Evolutionary conservation across 2,888 invertebrate species (phyloP).

Genomic region (Siphonodentalium dalli): DNA sequence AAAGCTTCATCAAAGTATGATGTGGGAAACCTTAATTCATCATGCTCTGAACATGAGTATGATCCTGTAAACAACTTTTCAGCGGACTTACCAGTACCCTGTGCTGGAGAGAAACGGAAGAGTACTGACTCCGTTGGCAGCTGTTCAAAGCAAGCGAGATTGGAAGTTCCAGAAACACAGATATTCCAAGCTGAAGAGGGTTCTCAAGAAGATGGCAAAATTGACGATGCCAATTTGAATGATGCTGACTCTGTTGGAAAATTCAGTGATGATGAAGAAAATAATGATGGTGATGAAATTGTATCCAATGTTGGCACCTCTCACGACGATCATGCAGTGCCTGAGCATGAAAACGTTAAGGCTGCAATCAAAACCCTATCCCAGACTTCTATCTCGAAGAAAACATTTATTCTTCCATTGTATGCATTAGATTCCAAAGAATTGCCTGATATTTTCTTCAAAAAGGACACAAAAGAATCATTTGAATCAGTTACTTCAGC

Average conservation of each 20-base stretch:
- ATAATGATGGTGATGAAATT: slow-evolving; percentile 14
- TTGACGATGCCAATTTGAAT: slow-evolving; percentile 9
- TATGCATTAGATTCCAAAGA: too few species aligned
- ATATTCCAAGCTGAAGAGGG: background rate
- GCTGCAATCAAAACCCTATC: too few species aligned
- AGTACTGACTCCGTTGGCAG: too few species aligned
- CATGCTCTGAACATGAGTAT: slow-evolving; percentile 42
- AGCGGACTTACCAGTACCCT: too few species aligned
- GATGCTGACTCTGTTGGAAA: background rate
- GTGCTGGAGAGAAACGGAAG: too few species aligned
- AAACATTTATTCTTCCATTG: background rate
- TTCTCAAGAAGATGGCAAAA: background rate
- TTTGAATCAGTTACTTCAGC: too few species aligned
- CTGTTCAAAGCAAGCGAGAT: too few species aligned
- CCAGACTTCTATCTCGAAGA: background rate
- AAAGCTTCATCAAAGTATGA: too few species aligned
- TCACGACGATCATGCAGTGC: slow-evolving; percentile 7
- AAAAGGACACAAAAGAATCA: too few species aligned
- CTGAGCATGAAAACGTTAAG: slow-evolving; percentile 12
- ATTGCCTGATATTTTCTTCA: too few species aligned
- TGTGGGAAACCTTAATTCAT: slow-evolving; percentile 21
- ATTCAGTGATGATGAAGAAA: slow-evolving; percentile 21
- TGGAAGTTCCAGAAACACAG: slow-evolving; percentile 3
- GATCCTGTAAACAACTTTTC: slow-evolving; percentile 52
- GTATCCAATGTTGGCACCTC: slow-evolving; percentile 1